Conservation (phyloP, 2,888 invertebrate genomes). For the Pasiphila rectangulata region DNA sequence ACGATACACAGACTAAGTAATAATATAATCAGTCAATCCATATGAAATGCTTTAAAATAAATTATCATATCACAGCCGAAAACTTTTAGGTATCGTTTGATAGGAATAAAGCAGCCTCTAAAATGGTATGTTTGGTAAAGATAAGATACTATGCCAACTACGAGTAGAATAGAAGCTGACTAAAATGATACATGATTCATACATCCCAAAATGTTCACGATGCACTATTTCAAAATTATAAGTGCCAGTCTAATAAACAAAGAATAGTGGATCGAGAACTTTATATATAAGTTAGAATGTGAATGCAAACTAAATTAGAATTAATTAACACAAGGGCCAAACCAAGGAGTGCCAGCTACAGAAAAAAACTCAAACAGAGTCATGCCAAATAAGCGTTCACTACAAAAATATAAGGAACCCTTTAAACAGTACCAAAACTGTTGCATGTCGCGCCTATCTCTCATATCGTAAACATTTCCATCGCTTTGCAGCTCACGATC, state of each 20-base stretch:
- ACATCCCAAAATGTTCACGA: conserved; percentile 39
- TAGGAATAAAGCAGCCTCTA: conserved; percentile 60
- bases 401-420: conserved; percentile 46
- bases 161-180: conserved; percentile 48
- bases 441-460: conserved; percentile 47
- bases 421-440: conserved; percentile 45
- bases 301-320: conserved; percentile 42
- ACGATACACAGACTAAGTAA: conserved; percentile 38
- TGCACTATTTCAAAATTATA: conserved; percentile 36
- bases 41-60: conserved; percentile 55
- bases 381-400: conserved; percentile 69
- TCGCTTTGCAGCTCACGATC: conserved; percentile 16
- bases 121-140: conserved; percentile 39
- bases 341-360: conserved; percentile 80
- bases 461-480: conserved; percentile 25
- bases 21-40: conserved; percentile 41
- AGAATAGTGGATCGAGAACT: conserved; percentile 42
- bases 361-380: conserved; percentile 59
- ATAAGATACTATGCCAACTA: conserved; percentile 42
- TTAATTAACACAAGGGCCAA: conserved; percentile 74
- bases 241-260: conserved; percentile 20
- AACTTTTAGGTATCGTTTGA: conserved; percentile 47
- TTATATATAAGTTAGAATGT: conserved; percentile 38
- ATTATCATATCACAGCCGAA: conserved; percentile 77
- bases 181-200: conserved; percentile 43